Percentiles rank a stretch among this genome's conserved stretches.
Evolutionary conservation across 2,888 invertebrate genomes (phyloP).

Genomic region (Limnephilus marmoratus): DNA sequence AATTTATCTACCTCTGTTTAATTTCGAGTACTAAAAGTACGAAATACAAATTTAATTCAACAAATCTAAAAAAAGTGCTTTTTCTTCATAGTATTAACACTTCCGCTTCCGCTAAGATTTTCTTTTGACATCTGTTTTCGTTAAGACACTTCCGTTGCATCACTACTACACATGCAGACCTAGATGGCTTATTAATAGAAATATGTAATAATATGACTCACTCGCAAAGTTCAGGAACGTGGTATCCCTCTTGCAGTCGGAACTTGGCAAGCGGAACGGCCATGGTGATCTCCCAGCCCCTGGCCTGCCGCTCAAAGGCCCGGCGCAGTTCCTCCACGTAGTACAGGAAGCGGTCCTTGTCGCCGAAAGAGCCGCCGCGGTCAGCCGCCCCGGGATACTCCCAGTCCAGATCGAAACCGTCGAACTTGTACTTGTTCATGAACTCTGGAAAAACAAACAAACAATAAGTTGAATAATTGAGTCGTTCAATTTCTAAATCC

Average conservation of each 20-base stretch:
- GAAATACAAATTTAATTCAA: no score
- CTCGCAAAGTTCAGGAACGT: conserved; percentile 93
- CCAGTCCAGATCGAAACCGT: conserved; percentile 93
- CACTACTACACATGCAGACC: no score
- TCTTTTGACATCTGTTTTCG: no score
- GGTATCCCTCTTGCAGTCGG: conserved; percentile 91
- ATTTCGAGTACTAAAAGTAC: no score
- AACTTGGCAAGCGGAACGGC: conserved; percentile 93
- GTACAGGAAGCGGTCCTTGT: conserved; percentile 89
- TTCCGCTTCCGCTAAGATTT: no score
- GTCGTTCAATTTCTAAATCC: no score
- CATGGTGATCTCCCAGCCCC: conserved; percentile 92
- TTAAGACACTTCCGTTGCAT: no score
- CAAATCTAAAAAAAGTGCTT: no score
- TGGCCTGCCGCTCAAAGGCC: conserved; percentile 85
- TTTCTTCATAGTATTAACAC: no score
- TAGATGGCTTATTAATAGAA: no score
- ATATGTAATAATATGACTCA: conserved; percentile 73
- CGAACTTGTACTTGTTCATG: conserved; percentile 86
- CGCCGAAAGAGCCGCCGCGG: conserved; percentile 89
- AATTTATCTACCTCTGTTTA: no score
- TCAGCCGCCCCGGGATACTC: conserved; percentile 94
- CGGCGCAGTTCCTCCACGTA: conserved; percentile 88
- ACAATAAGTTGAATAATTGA: neutral
- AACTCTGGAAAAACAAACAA: conserved; percentile 76